Percentiles rank a stretch among this genome's conserved stretches.
Evolutionary conservation across 2,113 vertebrate genomes (phyloP).

Genomic region (Ornithorhynchus anatinus): DNA sequence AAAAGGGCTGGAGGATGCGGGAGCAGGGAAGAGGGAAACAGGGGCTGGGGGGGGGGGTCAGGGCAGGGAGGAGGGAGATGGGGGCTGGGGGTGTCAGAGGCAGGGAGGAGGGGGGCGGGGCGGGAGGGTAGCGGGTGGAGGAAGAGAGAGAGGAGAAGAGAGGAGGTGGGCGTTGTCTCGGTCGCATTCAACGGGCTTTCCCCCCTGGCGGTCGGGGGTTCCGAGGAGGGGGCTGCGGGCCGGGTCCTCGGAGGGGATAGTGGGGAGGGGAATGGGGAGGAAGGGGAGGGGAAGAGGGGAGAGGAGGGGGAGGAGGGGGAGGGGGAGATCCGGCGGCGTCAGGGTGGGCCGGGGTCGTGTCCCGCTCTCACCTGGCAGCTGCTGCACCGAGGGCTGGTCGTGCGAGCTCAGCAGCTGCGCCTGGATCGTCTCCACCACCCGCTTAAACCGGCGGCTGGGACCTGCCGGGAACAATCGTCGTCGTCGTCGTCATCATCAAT

Average conservation of each 20-base stretch:
- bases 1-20: no score
- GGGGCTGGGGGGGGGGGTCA: no score
- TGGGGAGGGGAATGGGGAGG: slow-evolving; percentile 69
- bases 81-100: no score
- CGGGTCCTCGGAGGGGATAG: slow-evolving; percentile 50
- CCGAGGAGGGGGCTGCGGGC: not conserved
- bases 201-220: not conserved
- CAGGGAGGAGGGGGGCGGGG: no score
- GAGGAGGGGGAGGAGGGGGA: slow-evolving; percentile 37
- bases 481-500: no score
- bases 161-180: no score
- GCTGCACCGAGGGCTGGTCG: slow-evolving; percentile 94
- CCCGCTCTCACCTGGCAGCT: slow-evolving; percentile 91
- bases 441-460: slow-evolving; percentile 97
- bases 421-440: slow-evolving; percentile 98
- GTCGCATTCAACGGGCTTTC: not conserved
- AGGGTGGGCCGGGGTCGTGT: slow-evolving; percentile 37
- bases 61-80: no score
- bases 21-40: no score
- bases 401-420: slow-evolving; percentile 98
- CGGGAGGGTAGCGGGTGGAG: no score
- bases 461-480: slow-evolving; percentile 74
- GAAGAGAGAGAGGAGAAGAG: no score
- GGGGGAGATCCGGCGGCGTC: no score
- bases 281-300: slow-evolving; percentile 38